phyloP scores from a whole-genome alignment of 2,113 vertebrate species.

The Eublepharis macularius region DNA sequence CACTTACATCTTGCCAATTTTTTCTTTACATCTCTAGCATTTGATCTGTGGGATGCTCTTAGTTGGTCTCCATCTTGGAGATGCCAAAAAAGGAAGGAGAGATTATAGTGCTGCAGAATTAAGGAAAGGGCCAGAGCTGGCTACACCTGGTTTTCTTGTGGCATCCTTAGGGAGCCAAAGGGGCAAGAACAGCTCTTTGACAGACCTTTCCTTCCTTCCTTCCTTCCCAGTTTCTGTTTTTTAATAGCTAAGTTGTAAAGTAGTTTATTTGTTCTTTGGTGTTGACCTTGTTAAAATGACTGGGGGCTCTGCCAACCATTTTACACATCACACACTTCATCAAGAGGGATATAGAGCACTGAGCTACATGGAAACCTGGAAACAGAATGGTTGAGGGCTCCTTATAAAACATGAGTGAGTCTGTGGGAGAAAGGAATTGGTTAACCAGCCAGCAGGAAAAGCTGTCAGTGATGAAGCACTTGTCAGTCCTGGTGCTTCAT shows the following conservation, averaged over 20 bases:
- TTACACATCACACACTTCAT: not conserved
- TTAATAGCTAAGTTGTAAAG: conserved; percentile 47
- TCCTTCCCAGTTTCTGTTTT: not conserved
- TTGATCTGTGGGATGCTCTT: not conserved
- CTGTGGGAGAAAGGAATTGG: not conserved
- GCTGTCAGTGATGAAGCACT: not conserved
- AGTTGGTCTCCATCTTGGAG: conserved; percentile 6
- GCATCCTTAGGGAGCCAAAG: not conserved
- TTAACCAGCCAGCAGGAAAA: not conserved
- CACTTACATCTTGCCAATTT: not conserved
- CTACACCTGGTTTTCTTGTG: not conserved
- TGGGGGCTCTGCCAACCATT: not conserved
- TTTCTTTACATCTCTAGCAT: not conserved
- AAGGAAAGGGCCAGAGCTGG: conserved; percentile 4
- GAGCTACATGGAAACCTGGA: not conserved
- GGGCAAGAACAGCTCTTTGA: not conserved
- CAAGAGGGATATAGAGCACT: not conserved
- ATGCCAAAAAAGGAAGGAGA: conserved; percentile 20
- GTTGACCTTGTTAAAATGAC: not conserved
- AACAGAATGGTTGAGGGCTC: not conserved
- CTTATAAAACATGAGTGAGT: not conserved
- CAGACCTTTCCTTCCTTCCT: not conserved
- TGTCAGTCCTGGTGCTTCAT: not conserved
- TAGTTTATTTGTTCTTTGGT: not conserved
- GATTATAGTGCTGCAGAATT: conserved; percentile 26